These are phyloP conservation scores for Gallinago media DNA, from an alignment of 2,113 vertebrate genomes.

Conservation along the genomic window DNA sequence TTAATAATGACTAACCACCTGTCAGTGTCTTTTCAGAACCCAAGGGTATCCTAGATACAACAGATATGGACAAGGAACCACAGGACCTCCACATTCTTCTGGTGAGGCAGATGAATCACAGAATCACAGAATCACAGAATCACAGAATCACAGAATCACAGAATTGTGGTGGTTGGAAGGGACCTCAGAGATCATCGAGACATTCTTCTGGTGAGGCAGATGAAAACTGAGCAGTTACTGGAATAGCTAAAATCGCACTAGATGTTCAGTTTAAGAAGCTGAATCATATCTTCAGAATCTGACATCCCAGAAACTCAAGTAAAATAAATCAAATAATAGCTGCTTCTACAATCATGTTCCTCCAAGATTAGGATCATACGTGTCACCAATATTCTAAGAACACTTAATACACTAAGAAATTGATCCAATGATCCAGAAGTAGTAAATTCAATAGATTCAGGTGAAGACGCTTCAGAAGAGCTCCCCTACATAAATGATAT, in stretches of 20 bases:
- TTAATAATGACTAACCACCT: not conserved
- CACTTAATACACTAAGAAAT: not conserved
- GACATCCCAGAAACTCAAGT: not conserved
- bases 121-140: too few relatives aligned
- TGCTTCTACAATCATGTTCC: not conserved
- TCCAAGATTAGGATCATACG: fast-evolving
- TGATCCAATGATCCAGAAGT: not conserved
- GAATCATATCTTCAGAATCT: not conserved
- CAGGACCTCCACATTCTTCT: not conserved
- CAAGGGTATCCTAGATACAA: not conserved
- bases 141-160: too few relatives aligned
- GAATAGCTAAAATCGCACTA: not conserved
- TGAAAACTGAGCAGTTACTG: not conserved
- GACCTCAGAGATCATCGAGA: too few relatives aligned
- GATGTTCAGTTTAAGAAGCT: not conserved
- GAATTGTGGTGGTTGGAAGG: too few relatives aligned
- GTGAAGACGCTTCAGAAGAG: not conserved
- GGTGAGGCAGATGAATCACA: not conserved
- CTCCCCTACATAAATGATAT: fast-evolving
- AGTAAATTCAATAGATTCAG: not conserved
- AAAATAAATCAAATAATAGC: not conserved
- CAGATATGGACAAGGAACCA: not conserved
- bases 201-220: not conserved
- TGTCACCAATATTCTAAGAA: not conserved
- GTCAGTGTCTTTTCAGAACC: not conserved